These are phyloP conservation scores for honey bee (Apis mellifera) DNA, from an alignment of 1,140 invertebrate genomes.

Conservation along the genomic window DNA sequence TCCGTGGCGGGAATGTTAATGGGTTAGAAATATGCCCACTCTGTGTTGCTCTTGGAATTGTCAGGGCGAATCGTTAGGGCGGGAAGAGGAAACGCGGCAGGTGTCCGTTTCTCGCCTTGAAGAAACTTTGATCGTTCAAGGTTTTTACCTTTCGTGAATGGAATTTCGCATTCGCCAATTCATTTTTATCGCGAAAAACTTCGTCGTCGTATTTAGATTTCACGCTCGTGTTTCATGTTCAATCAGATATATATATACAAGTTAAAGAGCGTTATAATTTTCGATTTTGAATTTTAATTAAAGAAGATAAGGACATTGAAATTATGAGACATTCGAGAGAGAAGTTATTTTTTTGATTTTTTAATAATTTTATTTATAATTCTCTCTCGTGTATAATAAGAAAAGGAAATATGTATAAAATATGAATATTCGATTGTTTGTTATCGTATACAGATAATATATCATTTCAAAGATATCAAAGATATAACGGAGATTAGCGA, in stretches of 20 bases:
- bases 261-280: too few species aligned
- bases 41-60: not conserved
- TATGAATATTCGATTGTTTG: too few species aligned
- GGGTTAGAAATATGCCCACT: slow-evolving; percentile 22
- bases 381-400: too few species aligned
- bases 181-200: not conserved
- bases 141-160: not conserved
- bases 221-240: too few species aligned
- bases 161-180: not conserved
- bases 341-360: too few species aligned
- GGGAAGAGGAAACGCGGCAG: not conserved
- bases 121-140: not conserved
- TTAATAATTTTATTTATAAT: too few species aligned
- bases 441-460: not conserved
- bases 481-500: not conserved
- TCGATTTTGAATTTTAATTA: too few species aligned
- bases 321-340: too few species aligned
- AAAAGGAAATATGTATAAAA: too few species aligned
- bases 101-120: not conserved
- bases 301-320: too few species aligned
- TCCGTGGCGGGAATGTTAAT: slow-evolving; percentile 46
- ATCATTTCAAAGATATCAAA: not conserved
- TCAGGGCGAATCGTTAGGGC: not conserved
- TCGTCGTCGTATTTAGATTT: not conserved
- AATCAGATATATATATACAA: too few species aligned